A percentile compares a stretch with the other conserved stretches of the same genome.
These are phyloP conservation scores for Coluber constrictor DNA, from an alignment of 2,797 vertebrate genomes.

Conservation along the genomic window DNA sequence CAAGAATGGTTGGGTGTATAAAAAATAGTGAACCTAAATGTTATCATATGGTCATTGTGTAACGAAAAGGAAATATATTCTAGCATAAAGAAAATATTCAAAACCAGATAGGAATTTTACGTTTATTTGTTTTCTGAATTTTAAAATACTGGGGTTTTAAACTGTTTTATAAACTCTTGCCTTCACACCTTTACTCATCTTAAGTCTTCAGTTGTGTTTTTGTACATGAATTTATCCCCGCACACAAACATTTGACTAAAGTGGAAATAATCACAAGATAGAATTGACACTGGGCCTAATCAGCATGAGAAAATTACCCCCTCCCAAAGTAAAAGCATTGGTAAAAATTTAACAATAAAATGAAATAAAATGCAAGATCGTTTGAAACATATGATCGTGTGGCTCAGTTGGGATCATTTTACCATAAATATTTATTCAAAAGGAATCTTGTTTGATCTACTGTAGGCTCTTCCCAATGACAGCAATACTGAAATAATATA, in stretches of 20 bases:
- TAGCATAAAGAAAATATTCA: conserved; percentile 5
- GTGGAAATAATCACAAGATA: background rate
- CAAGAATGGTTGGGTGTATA: conserved; percentile 15
- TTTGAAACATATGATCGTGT: background rate
- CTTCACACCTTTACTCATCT: background rate
- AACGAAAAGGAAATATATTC: conserved; percentile 13
- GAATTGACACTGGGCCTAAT: background rate
- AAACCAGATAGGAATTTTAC: background rate
- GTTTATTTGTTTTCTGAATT: background rate
- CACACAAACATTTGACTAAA: background rate
- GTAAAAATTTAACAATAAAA: background rate
- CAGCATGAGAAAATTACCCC: background rate
- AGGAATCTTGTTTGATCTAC: background rate
- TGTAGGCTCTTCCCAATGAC: background rate
- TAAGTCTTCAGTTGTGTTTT: background rate
- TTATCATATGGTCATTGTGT: conserved; percentile 4
- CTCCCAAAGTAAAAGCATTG: background rate
- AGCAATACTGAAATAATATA: background rate
- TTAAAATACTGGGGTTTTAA: background rate
- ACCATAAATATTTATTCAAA: background rate
- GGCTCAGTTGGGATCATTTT: background rate
- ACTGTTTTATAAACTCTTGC: background rate
- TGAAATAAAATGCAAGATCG: background rate
- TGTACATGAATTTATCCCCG: background rate
- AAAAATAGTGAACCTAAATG: conserved; percentile 28